phyloP scores from a whole-genome alignment of 2,888 invertebrate genomes.

The Stratiomys singularior region DNA sequence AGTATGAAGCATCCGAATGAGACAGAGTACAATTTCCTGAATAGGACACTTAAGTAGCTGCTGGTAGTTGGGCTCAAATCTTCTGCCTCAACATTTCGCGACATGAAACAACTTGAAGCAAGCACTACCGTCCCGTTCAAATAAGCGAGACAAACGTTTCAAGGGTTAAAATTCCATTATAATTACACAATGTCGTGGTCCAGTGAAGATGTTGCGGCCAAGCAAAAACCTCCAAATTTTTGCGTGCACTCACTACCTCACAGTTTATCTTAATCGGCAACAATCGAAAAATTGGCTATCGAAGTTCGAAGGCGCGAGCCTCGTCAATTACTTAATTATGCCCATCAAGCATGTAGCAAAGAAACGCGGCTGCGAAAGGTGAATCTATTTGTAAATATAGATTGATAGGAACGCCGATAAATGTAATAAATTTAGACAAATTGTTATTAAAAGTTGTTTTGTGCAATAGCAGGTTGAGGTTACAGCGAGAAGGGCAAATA shows the following conservation, averaged over 20 bases:
- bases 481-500: conserved; percentile 19
- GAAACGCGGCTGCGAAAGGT: conserved; percentile 1
- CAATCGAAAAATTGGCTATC: not conserved
- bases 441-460: not conserved
- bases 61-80: no score
- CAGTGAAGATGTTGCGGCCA: no score
- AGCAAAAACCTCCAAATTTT: not conserved
- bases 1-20: no score
- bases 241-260: not conserved
- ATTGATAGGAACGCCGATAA: conserved; percentile 20
- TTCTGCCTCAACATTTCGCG: no score
- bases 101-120: no score
- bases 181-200: no score
- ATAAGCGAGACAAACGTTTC: no score
- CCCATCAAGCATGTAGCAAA: not conserved
- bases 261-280: conserved; percentile 6
- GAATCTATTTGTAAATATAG: not conserved
- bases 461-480: conserved; percentile 19
- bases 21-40: no score
- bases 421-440: conserved; percentile 21
- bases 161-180: no score
- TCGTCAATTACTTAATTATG: conserved; percentile 17
- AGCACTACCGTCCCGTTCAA: no score
- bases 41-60: no score
- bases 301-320: not conserved